phyloP scores from a whole-genome alignment of 2,797 vertebrate species.

The Toxotes lorentzi region DNA sequence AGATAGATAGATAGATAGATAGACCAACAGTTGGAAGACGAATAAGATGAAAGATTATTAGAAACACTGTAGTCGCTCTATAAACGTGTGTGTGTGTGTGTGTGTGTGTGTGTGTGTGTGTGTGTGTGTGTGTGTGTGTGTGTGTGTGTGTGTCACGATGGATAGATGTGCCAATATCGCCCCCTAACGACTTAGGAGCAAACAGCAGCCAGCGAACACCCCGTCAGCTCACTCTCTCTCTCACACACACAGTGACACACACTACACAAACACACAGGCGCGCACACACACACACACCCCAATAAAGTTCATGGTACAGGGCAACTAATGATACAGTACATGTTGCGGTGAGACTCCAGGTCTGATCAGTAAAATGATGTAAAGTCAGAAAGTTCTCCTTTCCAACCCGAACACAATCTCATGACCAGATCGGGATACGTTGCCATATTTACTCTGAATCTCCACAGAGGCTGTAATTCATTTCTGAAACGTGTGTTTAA shows the following conservation, averaged over 20 bases:
- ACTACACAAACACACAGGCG: background rate
- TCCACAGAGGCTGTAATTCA: background rate
- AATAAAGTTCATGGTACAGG: background rate
- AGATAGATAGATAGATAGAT: background rate
- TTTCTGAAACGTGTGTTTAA: background rate
- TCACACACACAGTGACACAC: background rate
- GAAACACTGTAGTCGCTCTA: slow-evolving; percentile 15
- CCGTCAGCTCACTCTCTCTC: background rate
- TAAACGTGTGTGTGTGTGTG: background rate
- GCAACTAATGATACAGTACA: too few relatives aligned
- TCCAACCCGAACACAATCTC: background rate
- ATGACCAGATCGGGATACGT: background rate
- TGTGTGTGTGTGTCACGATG: background rate
- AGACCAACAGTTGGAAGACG: background rate
- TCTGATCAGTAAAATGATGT: background rate
- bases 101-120: background rate
- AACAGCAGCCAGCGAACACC: slow-evolving; percentile 11
- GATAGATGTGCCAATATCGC: slow-evolving; percentile 62
- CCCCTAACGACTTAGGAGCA: slow-evolving; percentile 53
- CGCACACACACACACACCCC: background rate
- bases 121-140: background rate
- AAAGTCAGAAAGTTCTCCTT: background rate
- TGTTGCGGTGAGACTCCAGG: background rate
- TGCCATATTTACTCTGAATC: background rate
- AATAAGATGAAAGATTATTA: slow-evolving; percentile 29